phyloP scores from a whole-genome alignment of 2,797 vertebrate genomes.

The Sebastes diaconus region DNA sequence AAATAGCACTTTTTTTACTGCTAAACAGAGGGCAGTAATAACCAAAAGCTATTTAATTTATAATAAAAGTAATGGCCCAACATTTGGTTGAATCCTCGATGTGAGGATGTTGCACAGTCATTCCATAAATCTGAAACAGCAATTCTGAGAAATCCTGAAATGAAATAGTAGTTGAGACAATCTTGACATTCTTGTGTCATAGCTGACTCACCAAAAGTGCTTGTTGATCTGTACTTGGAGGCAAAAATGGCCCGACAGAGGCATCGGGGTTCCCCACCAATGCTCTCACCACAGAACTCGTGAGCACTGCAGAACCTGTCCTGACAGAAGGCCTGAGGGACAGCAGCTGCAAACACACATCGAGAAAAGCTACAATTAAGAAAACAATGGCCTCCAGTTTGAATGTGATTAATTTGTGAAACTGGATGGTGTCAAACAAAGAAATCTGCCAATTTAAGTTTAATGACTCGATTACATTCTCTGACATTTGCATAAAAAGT shows the following conservation, averaged over 20 bases:
- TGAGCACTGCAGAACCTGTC: constrained; percentile 49
- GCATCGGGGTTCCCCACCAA: background rate
- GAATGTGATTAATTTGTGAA: background rate
- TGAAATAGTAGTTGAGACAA: background rate
- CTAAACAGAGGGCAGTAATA: background rate
- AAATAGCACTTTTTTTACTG: background rate
- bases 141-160: background rate
- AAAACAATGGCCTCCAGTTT: background rate
- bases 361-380: background rate
- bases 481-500: background rate
- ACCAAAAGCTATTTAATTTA: background rate
- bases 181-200: background rate
- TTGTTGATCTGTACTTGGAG: constrained; percentile 25
- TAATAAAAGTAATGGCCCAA: background rate
- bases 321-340: constrained; percentile 12
- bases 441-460: background rate
- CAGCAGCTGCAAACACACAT: constrained; percentile 5
- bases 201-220: constrained; percentile 28
- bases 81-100: background rate
- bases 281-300: constrained; percentile 52
- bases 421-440: background rate
- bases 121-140: background rate
- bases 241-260: constrained; percentile 47
- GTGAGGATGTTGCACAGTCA: background rate
- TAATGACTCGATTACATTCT: background rate